These are phyloP conservation scores for Grammomys dolichurus DNA, from an alignment of 2,113 vertebrate species.

Conservation along the genomic window DNA sequence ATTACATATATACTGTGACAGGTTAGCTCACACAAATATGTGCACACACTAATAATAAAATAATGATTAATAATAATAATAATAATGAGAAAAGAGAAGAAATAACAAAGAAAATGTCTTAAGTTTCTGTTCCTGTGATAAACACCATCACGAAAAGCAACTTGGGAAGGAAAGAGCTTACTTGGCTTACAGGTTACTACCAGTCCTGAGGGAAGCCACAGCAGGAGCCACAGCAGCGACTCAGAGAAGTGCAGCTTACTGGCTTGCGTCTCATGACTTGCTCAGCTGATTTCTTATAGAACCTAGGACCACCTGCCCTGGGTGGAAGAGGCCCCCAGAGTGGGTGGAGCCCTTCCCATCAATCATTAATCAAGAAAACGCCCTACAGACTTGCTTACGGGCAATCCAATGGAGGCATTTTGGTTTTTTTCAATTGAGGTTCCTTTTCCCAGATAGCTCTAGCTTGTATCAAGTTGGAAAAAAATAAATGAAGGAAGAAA, in stretches of 20 bases:
- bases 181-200: neutral
- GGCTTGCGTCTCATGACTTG: neutral
- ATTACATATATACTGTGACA: neutral
- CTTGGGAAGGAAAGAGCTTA: neutral
- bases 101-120: neutral
- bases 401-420: neutral
- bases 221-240: neutral
- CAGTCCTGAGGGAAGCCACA: neutral
- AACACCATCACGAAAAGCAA: neutral
- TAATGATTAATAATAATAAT: too few species aligned
- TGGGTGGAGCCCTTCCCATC: neutral
- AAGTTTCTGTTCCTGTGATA: neutral
- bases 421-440: neutral
- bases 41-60: neutral
- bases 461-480: neutral
- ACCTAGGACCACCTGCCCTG: neutral
- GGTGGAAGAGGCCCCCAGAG: neutral
- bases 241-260: neutral
- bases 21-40: neutral
- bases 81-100: neutral
- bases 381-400: neutral
- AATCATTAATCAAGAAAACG: neutral
- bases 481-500: fast-evolving
- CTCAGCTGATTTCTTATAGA: neutral
- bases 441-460: neutral